phyloP scores from a whole-genome alignment of 2,797 vertebrate genomes.

The Sardinella longiceps region DNA sequence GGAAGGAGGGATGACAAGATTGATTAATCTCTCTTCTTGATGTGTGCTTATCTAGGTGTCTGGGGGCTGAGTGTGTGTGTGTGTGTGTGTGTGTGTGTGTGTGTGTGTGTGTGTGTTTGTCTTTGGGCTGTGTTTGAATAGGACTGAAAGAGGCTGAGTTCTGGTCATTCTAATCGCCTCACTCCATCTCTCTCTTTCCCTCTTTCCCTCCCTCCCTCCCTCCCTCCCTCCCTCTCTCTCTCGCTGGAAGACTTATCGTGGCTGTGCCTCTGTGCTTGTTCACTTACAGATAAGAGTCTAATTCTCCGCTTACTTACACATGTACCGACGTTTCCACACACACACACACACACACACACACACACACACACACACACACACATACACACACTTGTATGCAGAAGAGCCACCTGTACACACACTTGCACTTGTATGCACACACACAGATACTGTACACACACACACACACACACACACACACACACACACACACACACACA shows the following conservation, averaged over 20 bases:
- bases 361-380: not conserved
- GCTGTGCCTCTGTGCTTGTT: not conserved
- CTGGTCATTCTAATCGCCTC: not conserved
- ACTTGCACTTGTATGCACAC: no score
- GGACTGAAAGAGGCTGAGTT: not conserved
- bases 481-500: not conserved
- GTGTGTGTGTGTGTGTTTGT: no score
- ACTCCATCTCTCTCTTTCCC: not conserved
- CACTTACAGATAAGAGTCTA: not conserved
- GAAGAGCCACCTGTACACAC: no score
- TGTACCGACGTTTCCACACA: not conserved
- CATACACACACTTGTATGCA: not conserved
- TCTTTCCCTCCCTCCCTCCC: not conserved
- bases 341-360: not conserved
- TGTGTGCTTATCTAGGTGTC: conserved; percentile 59
- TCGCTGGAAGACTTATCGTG: not conserved
- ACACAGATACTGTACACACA: no score
- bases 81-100: no score
- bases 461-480: conserved; percentile 4
- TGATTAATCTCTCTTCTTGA: conserved; percentile 54
- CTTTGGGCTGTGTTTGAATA: conserved; percentile 39
- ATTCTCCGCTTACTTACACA: not conserved
- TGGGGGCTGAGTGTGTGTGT: no score
- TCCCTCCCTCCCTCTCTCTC: not conserved
- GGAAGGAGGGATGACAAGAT: conserved; percentile 24